A percentile compares a stretch with the other conserved stretches of the same genome.
Evolutionary conservation across 1,140 invertebrate genomes (phyloP).

Genomic region (Drosophila melanogaster): DNA sequence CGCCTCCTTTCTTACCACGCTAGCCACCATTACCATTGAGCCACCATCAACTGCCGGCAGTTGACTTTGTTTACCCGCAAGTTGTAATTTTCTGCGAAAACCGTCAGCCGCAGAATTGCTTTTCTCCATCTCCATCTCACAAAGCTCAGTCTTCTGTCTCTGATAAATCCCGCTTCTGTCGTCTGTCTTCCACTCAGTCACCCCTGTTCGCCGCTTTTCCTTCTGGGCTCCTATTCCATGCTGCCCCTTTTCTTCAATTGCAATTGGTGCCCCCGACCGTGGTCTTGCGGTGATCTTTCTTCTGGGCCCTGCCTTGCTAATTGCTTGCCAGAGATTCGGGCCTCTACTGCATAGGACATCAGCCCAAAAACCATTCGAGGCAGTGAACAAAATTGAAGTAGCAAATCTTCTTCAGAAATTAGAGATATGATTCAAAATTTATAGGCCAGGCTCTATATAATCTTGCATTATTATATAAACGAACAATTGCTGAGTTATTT

Average conservation of each 20-base stretch:
- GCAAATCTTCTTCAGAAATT: no score
- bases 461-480: no score
- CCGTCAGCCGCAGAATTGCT: slow-evolving; percentile 78
- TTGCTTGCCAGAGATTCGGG: slow-evolving; percentile 61
- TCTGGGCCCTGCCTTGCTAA: slow-evolving; percentile 54
- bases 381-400: background rate
- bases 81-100: slow-evolving; percentile 81
- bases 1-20: background rate
- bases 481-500: background rate
- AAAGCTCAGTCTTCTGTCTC: slow-evolving; percentile 39
- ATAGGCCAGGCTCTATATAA: no score
- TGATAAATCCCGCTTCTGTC: slow-evolving; percentile 81
- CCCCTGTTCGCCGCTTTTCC: slow-evolving; percentile 6
- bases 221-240: background rate
- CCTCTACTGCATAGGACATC: slow-evolving; percentile 46
- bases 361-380: background rate
- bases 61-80: slow-evolving; percentile 82
- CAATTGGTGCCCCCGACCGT: slow-evolving; percentile 43
- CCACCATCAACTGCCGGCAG: slow-evolving; percentile 33
- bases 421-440: no score
- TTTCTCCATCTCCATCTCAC: slow-evolving; percentile 44
- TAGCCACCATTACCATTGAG: background rate
- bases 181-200: slow-evolving; percentile 40
- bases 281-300: slow-evolving; percentile 47
- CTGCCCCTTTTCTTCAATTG: slow-evolving; percentile 13